Base-by-base conservation (phyloP, 2,888 invertebrate genomes). In the Dolichopus griseipennis region DNA sequence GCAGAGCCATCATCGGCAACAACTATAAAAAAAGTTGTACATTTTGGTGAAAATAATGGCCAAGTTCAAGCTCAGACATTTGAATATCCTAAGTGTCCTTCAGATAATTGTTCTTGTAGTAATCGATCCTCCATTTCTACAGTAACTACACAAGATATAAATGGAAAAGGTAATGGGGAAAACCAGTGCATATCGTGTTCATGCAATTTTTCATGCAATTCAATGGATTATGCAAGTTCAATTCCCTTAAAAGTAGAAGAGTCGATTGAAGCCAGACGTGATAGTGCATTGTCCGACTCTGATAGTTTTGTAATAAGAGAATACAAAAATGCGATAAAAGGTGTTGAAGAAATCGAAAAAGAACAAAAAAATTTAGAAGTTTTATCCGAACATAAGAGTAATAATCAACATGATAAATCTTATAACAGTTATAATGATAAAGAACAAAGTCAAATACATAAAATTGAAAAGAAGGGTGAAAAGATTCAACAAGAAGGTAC, bases 41-140 rank as follows among this genome's bases (percentile, higher is more conserved):
- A 80, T 67, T 81, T 81, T 66, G 77, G 79, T 5, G 52, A n/a
- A 52, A 75, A 77, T 1, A 71, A 72, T 6, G 73, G 72, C 1
- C 76, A 75, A 37, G 75, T 79, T 0, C 71, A 78, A 66, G 78
- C 79, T 1, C 77, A 77, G 71, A 77, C 78, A 0, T 79, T 76
- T 69, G 79, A 80, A 71, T 79, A 78, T 65, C 76, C 78, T 6
- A 79, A 81, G 68, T 81, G 80, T 66, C 78, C 81, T 2, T 78
- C 79, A 37, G 81, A 80, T 68, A 80, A 80, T 70, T 81, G 79
- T 52, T 77, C 79, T 0, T 80, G 79, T 69, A 78, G 78, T 67
- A 78, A 80, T 0, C 74, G 78, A n/a, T 79, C 79, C 20, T 79
- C 79, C 0, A 6, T 34, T 33, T 79, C 79, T 33, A 79, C 78